Evolutionary conservation across 2,888 invertebrate species (phyloP).

Genomic region (Volucella inflata): DNA sequence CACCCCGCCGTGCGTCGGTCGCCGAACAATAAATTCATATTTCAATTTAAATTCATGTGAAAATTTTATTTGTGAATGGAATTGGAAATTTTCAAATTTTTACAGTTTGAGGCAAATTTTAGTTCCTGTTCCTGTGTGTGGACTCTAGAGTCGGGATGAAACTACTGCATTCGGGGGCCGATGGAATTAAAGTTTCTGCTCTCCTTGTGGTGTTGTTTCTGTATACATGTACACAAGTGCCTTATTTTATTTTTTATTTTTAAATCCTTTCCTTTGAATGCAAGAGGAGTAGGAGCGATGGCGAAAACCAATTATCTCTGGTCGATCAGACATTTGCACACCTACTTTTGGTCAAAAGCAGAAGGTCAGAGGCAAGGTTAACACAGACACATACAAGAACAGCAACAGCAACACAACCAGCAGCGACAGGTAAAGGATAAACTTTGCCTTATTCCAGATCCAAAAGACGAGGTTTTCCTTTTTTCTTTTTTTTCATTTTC

Average conservation of each 20-base stretch:
- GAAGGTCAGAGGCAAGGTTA: background rate
- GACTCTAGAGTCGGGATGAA: constrained; percentile 12
- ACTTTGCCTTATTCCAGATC: constrained; percentile 46
- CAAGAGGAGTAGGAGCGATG: background rate
- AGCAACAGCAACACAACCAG: constrained; percentile 1
- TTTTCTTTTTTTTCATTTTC: background rate
- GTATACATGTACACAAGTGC: background rate
- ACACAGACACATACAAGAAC: constrained; percentile 16
- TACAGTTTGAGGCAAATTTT: no score
- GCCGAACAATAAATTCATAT: constrained; percentile 68
- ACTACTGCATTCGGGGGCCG: no score
- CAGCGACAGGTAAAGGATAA: constrained; percentile 47
- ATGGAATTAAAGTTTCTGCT: constrained; percentile 30
- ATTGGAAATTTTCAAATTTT: constrained; percentile 28
- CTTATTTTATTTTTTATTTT: constrained; percentile 15
- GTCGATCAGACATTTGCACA: constrained; percentile 63
- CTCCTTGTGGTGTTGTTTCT: constrained; percentile 19
- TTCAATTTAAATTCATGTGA: constrained; percentile 63
- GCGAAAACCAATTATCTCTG: constrained; percentile 67
- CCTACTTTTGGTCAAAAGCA: constrained; percentile 11
- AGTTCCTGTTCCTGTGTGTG: background rate
- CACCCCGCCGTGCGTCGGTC: no score
- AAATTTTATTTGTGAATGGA: constrained; percentile 63
- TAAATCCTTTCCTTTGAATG: constrained; percentile 37
- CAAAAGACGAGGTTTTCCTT: background rate